Conservation (phyloP, 2,888 invertebrate genomes). For the Eupithecia inturbata region DNA sequence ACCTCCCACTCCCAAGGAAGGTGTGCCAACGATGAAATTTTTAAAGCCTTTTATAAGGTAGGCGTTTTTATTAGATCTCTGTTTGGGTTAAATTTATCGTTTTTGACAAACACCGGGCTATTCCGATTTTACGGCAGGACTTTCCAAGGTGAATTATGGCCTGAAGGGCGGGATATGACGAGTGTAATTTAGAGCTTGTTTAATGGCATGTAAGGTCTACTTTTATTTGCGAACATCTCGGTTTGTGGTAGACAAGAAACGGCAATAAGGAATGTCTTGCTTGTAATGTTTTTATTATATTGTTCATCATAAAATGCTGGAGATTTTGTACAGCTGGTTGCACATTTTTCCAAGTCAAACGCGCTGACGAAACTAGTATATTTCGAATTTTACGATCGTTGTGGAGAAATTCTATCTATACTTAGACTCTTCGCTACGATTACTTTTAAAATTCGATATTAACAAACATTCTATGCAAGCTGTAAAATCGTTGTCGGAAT, state of each 20-base stretch:
- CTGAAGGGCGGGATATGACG: conserved; percentile 3
- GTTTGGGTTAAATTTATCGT: conserved; percentile 42
- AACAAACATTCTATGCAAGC: background rate
- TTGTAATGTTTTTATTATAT: background rate
- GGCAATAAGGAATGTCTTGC: background rate
- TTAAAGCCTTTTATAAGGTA: conserved; percentile 63
- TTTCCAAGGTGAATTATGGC: conserved; percentile 18
- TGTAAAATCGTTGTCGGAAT: background rate
- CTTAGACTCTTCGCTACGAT: background rate
- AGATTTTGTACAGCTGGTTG: background rate
- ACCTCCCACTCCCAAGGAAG: conserved; percentile 26
- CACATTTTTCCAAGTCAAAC: background rate
- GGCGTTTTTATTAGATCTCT: conserved; percentile 41
- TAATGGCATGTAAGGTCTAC: conserved; percentile 7
- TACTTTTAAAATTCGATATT: background rate
- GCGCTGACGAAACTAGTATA: background rate
- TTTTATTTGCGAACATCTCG: conserved; percentile 8
- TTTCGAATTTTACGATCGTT: background rate
- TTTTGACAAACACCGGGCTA: conserved; percentile 34
- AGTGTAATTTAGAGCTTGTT: conserved; percentile 4
- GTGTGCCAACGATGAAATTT: conserved; percentile 67
- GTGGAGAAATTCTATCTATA: background rate
- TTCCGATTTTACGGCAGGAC: conserved; percentile 32
- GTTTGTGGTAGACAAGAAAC: background rate
- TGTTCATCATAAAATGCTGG: background rate